Evolutionary conservation across 2,797 vertebrate species (phyloP), one percentile per base, ranked within the genome.

Genomic region (Hozukius guyotensis): DNA sequence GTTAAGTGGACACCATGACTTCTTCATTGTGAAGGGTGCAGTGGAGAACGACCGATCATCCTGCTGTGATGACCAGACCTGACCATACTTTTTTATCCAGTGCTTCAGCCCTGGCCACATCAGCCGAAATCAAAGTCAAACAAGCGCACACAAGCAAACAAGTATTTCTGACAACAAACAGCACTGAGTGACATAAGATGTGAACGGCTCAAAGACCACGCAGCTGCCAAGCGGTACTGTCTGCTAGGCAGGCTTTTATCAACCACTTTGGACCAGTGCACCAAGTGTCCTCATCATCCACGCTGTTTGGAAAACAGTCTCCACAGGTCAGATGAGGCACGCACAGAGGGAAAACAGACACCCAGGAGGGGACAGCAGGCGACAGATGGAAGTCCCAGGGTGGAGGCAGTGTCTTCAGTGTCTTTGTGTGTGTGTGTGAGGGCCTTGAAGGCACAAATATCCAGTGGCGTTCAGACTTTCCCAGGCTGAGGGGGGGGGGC

Each of bases 341-440:
- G 82, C 65, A 86, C 66, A 72, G 73, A 83, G 42, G 75, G 72
- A 42, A 53, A 70, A 65, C 7, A 59, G 71, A 84, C 78, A 80
- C 75, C 86, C 77, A 69, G 32, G 60, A 53, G 73, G 55, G 72
- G 27, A 77, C 72, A 77, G 82, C 75, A 74, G 77, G 82, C 38
- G 49, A 82, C 67, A 78, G 53, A 90, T 59, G 74, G 75, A 80
- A 46, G 73, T 88, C 89, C 82, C 81, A 70, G 72, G 76, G 82
- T 66, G 75, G 85, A 92, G 93, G 92, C 90, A 93, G 91, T 92
- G 92, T 93, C 88, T 89, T 90, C 72, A 71, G 88, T 83, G 87
- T 90, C 52, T 87, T 31, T 42, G 38, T 42, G 38, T 42, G 38
- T 38, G 36, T 12, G 49, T 78, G 82, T 76, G 25, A 63, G 55